Percentiles rank a stretch among this genome's conserved stretches.
Conservation (phyloP, 2,113 vertebrate genomes). For the Greenwoodochromis staneri region DNA sequence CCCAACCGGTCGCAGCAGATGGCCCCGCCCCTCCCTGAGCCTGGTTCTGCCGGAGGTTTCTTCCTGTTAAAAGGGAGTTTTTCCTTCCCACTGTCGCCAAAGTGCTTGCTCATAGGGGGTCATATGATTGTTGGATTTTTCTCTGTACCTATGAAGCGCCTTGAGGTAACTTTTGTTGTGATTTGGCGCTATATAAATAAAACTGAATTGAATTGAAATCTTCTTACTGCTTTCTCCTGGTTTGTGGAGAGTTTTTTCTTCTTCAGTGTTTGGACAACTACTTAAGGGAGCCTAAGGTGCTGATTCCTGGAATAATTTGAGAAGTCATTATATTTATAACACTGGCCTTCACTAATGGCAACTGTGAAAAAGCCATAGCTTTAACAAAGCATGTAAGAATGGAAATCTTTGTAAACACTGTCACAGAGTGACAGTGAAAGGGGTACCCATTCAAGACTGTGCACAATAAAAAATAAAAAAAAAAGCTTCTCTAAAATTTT, state of each 20-base stretch:
- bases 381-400: neutral
- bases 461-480: neutral
- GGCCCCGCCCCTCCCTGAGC: neutral
- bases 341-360: neutral
- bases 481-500: neutral
- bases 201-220: neutral
- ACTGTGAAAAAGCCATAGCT: neutral
- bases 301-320: neutral
- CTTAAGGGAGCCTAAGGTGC: neutral
- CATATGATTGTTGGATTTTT: neutral
- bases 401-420: neutral
- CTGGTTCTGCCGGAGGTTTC: neutral
- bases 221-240: neutral
- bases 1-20: neutral
- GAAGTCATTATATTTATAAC: neutral
- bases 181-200: rapidly evolving
- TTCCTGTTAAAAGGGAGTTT: neutral
- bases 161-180: neutral
- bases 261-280: neutral
- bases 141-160: neutral
- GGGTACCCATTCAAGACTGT: neutral
- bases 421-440: neutral
- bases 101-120: neutral
- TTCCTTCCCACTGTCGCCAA: neutral
- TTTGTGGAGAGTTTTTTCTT: neutral